Conservation (phyloP, 2,797 vertebrate genomes). For the Poeciliopsis infans region DNA sequence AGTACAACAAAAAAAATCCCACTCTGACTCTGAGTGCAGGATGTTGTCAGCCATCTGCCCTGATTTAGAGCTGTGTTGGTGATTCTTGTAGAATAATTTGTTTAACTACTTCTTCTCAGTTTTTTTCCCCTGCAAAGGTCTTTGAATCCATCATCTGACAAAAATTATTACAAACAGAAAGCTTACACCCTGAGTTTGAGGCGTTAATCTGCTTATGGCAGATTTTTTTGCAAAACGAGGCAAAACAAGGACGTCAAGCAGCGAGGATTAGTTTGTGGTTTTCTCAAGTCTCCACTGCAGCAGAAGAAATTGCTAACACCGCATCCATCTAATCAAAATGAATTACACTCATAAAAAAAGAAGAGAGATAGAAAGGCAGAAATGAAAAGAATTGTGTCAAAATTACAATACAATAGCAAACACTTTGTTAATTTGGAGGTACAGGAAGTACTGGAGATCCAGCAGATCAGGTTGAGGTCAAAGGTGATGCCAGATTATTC, state of each 20-base stretch:
- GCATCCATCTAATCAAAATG: neutral
- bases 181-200: neutral
- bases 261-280: neutral
- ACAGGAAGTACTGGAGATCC: neutral
- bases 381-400: neutral
- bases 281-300: neutral
- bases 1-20: neutral
- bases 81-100: neutral
- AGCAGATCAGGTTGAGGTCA: neutral
- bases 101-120: neutral
- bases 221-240: neutral
- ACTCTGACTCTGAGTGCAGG: neutral
- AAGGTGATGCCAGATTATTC: neutral
- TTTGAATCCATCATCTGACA: neutral
- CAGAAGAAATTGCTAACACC: neutral
- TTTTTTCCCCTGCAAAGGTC: neutral
- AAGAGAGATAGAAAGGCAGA: neutral
- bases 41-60: neutral
- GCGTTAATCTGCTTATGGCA: neutral
- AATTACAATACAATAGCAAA: neutral
- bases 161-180: conserved; percentile 3
- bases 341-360: neutral
- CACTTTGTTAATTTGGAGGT: neutral
- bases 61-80: neutral
- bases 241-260: neutral